These are phyloP conservation scores for Gadopsis bispinosus DNA, from an alignment of 2,797 vertebrate species.

Conservation along the genomic window DNA sequence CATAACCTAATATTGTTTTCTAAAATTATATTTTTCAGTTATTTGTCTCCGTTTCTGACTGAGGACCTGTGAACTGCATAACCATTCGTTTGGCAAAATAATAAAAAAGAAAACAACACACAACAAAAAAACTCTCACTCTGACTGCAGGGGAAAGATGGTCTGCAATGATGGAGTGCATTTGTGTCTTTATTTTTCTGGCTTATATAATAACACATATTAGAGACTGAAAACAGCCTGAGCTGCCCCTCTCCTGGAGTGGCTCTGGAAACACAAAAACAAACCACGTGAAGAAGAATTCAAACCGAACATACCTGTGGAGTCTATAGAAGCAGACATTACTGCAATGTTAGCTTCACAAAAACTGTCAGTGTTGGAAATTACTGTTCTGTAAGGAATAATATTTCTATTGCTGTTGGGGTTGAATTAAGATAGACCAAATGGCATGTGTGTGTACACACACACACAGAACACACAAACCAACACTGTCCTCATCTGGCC, in stretches of 20 bases:
- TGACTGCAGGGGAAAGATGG: conserved; percentile 67
- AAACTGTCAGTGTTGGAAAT: conserved; percentile 1
- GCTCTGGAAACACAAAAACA: conserved; percentile 37
- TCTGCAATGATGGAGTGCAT: conserved; percentile 48
- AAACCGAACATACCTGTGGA: conserved; percentile 34
- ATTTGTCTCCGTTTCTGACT: conserved; percentile 58
- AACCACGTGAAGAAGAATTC: conserved; percentile 13
- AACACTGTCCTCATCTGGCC: conserved; percentile 79
- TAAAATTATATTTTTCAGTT: conserved; percentile 72
- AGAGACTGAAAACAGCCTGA: conserved; percentile 44
- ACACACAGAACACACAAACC: conserved; percentile 44
- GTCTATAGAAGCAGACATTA: conserved; percentile 1
- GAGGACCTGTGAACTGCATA: conserved; percentile 55
- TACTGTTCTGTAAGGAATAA: conserved; percentile 20
- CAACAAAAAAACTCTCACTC: conserved; percentile 17
- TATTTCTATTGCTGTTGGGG: conserved; percentile 17
- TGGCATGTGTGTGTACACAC: background rate
- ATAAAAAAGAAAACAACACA: conserved; percentile 15
- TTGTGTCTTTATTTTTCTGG: conserved; percentile 63
- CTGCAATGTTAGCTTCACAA: background rate
- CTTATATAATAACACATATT: conserved; percentile 65
- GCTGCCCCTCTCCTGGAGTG: conserved; percentile 23
- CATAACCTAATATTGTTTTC: conserved; percentile 70
- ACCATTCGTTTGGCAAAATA: conserved; percentile 61
- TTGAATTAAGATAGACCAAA: conserved; percentile 30